These are phyloP conservation scores for Edolisoma coerulescens DNA, from an alignment of 2,113 vertebrate genomes.

Conservation along the genomic window DNA sequence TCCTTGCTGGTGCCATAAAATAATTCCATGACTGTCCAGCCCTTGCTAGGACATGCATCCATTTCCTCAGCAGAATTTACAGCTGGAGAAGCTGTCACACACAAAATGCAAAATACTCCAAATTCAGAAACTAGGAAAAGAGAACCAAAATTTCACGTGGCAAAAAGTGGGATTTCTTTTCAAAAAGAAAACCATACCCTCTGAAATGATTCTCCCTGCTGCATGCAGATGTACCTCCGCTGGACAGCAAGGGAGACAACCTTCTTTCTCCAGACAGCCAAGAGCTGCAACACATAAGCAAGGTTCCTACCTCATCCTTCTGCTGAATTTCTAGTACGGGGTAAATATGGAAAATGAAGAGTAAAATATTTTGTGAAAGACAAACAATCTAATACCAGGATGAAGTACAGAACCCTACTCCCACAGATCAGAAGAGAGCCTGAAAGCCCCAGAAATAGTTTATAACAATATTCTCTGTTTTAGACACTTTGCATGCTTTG, in stretches of 20 bases:
- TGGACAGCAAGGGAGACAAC: not conserved
- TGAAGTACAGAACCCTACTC: not conserved
- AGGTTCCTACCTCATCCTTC: not conserved
- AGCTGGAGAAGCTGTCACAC: not conserved
- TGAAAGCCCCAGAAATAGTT: not conserved
- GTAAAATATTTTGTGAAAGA: not conserved
- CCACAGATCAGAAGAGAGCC: not conserved
- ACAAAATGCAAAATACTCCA: not conserved
- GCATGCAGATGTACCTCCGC: not conserved
- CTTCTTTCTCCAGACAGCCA: not conserved
- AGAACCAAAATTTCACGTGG: not conserved
- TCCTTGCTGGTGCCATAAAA: not conserved
- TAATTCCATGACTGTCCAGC: not conserved
- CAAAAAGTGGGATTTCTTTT: not conserved
- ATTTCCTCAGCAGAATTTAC: not conserved
- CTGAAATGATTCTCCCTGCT: not conserved
- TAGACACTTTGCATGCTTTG: not conserved
- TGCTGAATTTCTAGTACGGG: not conserved
- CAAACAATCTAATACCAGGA: not conserved
- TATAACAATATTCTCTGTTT: not conserved
- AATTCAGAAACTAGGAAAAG: not conserved
- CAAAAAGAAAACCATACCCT: not conserved
- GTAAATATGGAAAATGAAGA: not conserved
- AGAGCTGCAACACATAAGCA: not conserved
- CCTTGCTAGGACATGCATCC: not conserved